Percentiles rank a stretch among this genome's conserved stretches.
These are phyloP conservation scores for Lasius fuliginosus DNA, from an alignment of 2,888 invertebrate genomes.

Conservation along the genomic window DNA sequence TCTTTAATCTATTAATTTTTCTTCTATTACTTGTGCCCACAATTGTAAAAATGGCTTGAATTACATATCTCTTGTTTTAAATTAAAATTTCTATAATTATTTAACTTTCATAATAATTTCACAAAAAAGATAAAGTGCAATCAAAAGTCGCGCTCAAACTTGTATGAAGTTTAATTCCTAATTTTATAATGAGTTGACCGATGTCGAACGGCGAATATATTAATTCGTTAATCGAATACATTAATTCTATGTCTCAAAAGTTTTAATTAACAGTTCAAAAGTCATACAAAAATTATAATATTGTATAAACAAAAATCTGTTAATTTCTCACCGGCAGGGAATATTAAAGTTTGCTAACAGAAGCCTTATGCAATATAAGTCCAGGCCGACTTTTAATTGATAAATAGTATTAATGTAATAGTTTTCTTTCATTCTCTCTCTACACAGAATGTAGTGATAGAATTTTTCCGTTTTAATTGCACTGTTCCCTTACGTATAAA, in stretches of 20 bases:
- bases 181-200: slow-evolving; percentile 14
- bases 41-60: neutral
- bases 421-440: neutral
- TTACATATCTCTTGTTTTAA: neutral
- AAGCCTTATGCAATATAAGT: neutral
- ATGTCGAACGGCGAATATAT: slow-evolving; percentile 4
- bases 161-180: neutral
- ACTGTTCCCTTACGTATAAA: neutral
- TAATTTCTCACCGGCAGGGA: neutral
- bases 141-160: neutral
- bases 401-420: neutral
- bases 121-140: neutral
- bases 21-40: neutral
- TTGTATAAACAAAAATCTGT: neutral
- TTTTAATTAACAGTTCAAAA: slow-evolving; percentile 41
- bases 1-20: neutral
- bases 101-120: neutral
- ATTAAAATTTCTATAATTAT: neutral
- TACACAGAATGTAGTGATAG: neutral
- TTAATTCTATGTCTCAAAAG: slow-evolving; percentile 6
- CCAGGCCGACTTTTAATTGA: neutral
- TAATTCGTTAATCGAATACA: neutral
- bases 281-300: slow-evolving; percentile 34
- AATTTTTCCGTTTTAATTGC: neutral
- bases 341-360: neutral